Base-by-base conservation (phyloP, 1,140 invertebrate species). In the Drosophila truncata region DNA sequence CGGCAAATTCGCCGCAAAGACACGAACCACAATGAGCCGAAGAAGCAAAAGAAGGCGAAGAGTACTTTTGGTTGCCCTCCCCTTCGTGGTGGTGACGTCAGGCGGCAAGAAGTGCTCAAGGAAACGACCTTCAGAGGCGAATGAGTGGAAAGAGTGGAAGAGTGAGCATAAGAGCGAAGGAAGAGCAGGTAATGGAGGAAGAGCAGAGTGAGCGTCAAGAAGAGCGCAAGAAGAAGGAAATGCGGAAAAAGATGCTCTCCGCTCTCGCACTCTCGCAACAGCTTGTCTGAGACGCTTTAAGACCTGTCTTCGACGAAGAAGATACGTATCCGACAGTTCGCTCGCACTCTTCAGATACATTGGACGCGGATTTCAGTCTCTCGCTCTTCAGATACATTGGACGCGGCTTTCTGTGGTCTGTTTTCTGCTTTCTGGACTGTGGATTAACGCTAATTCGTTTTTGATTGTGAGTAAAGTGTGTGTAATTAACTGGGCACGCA, bases 381-480 rank as follows among this genome's bases (percentile, higher is more conserved):
- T 29, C 27, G 65, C 64, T 49, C 47, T 50, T 37, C 59, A 66
- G 67, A 73, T 78, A 64, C 49, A 41, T 33, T 37, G 33, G 52
- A 55, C 52, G 52, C 29, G 29, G 29, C 29, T 20, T 33, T 20
- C 50, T 33, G 49, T 23, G 50, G 31, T 16, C 18, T 54, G 50
- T 23, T 54, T 35, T 54, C 31, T 16, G 52, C 52, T 20, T 77
- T 81, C 47, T 62, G 44, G 20, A 14, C 14, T 39, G 52, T 69
- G 83, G 83, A 87, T 87, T 88, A 87, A 69, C 80, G 58, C 69
- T 87, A 90, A 90, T 90, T 88, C 79, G 66, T 78, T 88, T 87
- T 87, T 80, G 77, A 87, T 88, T 90, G 84, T 88, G 88, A 88
- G 84, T 88, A 88, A 80, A 78, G 55, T 64, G 65, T 63, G 63